Evolutionary conservation across 2,113 vertebrate genomes (phyloP).

Genomic region (Dromiciops gliroides): DNA sequence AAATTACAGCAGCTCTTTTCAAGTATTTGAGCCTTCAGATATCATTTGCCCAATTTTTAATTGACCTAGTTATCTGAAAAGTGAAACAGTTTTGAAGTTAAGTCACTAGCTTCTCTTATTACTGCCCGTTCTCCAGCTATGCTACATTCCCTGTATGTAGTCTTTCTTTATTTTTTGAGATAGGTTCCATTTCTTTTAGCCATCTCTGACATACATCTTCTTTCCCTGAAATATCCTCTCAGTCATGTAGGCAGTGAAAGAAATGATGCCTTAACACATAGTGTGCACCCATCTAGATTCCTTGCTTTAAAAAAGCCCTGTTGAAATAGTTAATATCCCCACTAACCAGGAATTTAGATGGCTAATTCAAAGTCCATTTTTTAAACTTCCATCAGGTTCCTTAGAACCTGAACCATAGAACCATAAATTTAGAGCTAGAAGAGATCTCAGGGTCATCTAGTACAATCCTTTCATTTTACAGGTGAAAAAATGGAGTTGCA

Average conservation of each 20-base stretch:
- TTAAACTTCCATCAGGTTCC: neutral
- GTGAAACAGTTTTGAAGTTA: neutral
- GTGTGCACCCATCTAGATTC: neutral
- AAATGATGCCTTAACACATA: neutral
- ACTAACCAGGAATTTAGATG: neutral
- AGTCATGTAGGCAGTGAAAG: neutral
- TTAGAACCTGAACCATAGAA: neutral
- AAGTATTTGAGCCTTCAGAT: neutral
- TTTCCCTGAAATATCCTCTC: neutral
- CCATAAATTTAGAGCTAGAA: neutral
- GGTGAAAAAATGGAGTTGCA: neutral
- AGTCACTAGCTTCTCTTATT: neutral
- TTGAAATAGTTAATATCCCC: neutral
- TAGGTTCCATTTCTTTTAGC: neutral
- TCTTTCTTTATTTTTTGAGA: neutral
- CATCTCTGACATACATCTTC: neutral
- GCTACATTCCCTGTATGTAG: neutral
- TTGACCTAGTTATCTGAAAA: slow-evolving; percentile 1
- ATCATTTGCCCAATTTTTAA: slow-evolving; percentile 15
- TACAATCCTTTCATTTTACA: neutral
- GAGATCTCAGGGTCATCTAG: neutral
- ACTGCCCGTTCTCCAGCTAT: too few relatives aligned
- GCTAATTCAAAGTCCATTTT: neutral
- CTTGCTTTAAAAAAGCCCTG: neutral
- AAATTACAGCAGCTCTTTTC: neutral